Percentiles rank a stretch among this genome's conserved stretches.
Evolutionary conservation across 2,888 invertebrate species (phyloP).

Genomic region (Callosobruchus maculatus): DNA sequence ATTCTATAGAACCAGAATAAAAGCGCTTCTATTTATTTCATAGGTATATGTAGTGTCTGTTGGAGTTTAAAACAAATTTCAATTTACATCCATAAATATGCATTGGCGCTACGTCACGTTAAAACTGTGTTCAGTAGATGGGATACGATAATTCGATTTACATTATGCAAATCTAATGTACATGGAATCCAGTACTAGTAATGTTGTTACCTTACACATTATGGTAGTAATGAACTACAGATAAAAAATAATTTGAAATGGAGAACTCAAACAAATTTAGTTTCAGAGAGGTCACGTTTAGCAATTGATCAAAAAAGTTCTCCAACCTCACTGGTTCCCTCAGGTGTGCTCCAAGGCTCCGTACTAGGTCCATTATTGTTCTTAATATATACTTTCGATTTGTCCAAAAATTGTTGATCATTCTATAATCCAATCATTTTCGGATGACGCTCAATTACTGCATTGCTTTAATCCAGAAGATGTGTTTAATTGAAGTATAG

Average conservation of each 20-base stretch:
- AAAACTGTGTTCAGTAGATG: not conserved
- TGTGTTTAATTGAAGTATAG: too few species aligned
- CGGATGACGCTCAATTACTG: too few species aligned
- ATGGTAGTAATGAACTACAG: not conserved
- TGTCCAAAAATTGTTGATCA: too few species aligned
- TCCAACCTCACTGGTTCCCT: too few species aligned
- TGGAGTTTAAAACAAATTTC: not conserved
- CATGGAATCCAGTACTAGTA: not conserved
- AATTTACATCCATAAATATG: not conserved
- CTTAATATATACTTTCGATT: too few species aligned
- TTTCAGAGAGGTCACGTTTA: too few species aligned
- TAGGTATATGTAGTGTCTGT: not conserved
- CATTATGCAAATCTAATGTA: not conserved
- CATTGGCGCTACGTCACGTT: not conserved
- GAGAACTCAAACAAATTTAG: too few species aligned
- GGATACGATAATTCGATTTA: not conserved
- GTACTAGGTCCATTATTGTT: too few species aligned
- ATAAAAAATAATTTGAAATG: not conserved
- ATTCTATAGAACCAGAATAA: not conserved
- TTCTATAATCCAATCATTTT: too few species aligned
- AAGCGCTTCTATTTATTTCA: not conserved
- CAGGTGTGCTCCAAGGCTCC: too few species aligned
- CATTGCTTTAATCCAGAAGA: too few species aligned
- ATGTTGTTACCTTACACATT: not conserved
- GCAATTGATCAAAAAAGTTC: too few species aligned